A percentile compares a stretch with the other conserved stretches of the same genome.
Conservation (phyloP, 2,888 invertebrate genomes). For the Gasteruption jaculator region DNA sequence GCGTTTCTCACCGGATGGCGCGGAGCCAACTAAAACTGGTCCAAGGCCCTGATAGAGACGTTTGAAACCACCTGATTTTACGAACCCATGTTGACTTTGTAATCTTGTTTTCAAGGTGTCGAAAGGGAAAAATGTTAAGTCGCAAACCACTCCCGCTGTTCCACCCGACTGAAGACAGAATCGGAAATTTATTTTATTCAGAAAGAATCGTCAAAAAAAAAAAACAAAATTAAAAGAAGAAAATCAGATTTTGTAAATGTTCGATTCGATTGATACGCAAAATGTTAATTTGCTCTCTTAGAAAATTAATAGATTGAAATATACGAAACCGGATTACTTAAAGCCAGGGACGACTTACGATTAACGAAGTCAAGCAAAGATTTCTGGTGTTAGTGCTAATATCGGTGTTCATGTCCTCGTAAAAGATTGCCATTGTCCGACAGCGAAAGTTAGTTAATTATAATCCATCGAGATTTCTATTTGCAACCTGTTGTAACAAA, state of each 20-base stretch:
- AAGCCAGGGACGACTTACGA: slow-evolving; percentile 33
- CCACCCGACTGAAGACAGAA: slow-evolving; percentile 38
- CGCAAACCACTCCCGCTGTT: slow-evolving; percentile 81
- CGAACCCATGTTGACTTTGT: slow-evolving; percentile 87
- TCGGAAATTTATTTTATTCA: slow-evolving; percentile 8
- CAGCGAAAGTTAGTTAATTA: too few species aligned
- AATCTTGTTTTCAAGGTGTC: slow-evolving; percentile 96
- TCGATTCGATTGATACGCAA: background rate
- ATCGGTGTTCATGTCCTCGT: slow-evolving; percentile 16
- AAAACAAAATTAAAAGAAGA: slow-evolving; percentile 8
- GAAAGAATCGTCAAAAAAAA: slow-evolving; percentile 11
- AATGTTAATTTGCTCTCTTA: background rate
- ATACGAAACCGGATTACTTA: too few species aligned
- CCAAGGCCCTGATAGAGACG: slow-evolving; percentile 77
- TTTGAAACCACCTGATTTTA: slow-evolving; percentile 81
- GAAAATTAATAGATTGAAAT: slow-evolving; percentile 1
- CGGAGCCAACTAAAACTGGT: slow-evolving; percentile 77
- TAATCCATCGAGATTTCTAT: too few species aligned
- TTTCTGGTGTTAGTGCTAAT: slow-evolving; percentile 21
- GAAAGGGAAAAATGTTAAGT: slow-evolving; percentile 84
- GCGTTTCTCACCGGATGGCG: slow-evolving; percentile 64
- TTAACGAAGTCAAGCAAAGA: slow-evolving; percentile 37
- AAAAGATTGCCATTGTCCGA: slow-evolving; percentile 28
- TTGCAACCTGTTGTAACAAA: too few species aligned
- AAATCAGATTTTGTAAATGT: background rate